Evolutionary conservation across 2,113 vertebrate species (phyloP).

Genomic region (Promerops cafer): DNA sequence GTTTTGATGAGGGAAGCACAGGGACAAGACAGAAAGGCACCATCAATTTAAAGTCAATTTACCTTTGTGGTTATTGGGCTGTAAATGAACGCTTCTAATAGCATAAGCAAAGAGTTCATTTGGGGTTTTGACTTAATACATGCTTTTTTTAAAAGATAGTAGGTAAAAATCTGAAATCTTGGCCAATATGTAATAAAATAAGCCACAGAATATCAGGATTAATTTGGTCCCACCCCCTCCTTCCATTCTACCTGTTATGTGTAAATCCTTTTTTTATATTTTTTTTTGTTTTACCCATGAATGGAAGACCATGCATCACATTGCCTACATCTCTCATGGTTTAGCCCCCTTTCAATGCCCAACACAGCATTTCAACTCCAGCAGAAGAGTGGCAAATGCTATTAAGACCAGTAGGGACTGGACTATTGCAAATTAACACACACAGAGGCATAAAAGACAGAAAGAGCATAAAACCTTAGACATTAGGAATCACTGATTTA

Average conservation of each 20-base stretch:
- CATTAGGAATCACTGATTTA: neutral
- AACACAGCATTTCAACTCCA: neutral
- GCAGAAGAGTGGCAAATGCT: neutral
- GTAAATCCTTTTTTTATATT: accelerated
- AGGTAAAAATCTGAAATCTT: neutral
- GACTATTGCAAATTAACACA: neutral
- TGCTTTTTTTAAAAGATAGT: neutral
- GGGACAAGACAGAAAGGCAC: neutral
- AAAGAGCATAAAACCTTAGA: neutral
- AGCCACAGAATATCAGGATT: neutral
- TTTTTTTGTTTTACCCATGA: neutral
- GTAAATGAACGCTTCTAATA: neutral
- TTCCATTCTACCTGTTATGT: neutral
- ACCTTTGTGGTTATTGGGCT: neutral
- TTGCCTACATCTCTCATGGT: neutral
- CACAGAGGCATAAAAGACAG: neutral
- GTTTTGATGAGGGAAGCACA: neutral
- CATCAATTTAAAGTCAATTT: neutral
- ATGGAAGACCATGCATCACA: neutral
- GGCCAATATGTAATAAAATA: neutral
- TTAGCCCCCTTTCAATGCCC: neutral
- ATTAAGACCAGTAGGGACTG: neutral
- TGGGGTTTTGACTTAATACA: neutral
- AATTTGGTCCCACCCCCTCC: neutral
- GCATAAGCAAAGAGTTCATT: neutral